Conservation (phyloP, 1,140 invertebrate genomes). For the Bombus confusus region DNA sequence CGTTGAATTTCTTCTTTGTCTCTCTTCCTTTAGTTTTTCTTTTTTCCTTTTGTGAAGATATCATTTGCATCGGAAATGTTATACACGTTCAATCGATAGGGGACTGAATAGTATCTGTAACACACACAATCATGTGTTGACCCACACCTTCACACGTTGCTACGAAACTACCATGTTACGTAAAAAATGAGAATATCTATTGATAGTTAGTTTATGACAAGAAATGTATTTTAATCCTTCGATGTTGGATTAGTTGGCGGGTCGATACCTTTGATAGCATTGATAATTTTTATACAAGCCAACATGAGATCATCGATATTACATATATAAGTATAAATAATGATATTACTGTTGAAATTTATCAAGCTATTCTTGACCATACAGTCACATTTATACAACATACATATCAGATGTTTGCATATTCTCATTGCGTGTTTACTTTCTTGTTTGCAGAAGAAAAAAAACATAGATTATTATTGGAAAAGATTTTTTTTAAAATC, state of each 20-base stretch:
- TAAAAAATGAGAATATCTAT: not conserved
- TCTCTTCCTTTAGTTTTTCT: not conserved
- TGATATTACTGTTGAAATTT: constrained; percentile 36
- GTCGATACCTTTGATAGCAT: not conserved
- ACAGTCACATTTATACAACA: not conserved
- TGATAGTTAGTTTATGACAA: not conserved
- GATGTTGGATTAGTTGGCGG: constrained; percentile 16
- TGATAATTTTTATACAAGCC: constrained; percentile 24
- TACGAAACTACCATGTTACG: no score
- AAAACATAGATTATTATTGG: not conserved
- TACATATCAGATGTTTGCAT: not conserved
- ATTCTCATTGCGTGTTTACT: not conserved
- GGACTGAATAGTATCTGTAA: not conserved
- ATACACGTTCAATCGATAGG: not conserved
- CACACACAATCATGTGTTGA: no score
- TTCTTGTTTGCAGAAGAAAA: not conserved
- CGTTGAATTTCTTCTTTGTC: not conserved
- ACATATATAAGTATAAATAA: constrained; percentile 19
- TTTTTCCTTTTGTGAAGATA: not conserved
- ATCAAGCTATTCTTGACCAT: constrained; percentile 29
- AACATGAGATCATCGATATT: constrained; percentile 57
- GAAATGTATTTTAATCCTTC: constrained; percentile 7
- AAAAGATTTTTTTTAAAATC: not conserved
- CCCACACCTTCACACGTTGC: no score
- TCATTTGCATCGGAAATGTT: no score